Base-by-base conservation (phyloP, 2,888 invertebrate species). In the Prosapia bicincta region DNA sequence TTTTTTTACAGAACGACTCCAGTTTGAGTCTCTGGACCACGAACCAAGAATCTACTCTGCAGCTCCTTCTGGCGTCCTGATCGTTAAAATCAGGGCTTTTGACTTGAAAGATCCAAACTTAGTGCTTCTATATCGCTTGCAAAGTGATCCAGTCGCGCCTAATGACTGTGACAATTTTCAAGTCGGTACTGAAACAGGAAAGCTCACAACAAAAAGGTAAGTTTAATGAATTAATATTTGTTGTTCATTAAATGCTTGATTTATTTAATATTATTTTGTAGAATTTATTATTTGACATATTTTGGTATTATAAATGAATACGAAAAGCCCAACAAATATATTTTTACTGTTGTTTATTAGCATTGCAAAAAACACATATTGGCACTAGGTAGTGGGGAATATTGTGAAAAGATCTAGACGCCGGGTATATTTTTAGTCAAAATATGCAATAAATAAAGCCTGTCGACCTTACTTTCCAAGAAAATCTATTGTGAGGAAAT, bases 41-140 rank as follows among this genome's bases (percentile, higher is more conserved):
- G 76, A 76, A 38, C 76, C 76, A 9, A 68, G 76, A 5, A 73
- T 76, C 15, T 76, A 76, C 66, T 65, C 66, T n/a, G 76, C 76
- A 0, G 76, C 76, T 6, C 76, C 76, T 23, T 76, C 76, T 5
- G 76, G 76, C 7, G 73, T 76, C 1, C 67, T 66, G n/a, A 70
- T 76, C 23, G 71, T 70, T 28, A 66, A 69, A 66, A 65, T 76
- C 0, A 54, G 73, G 20, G 76, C 76, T 43, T 73, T 70, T 54
- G 72, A 73, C 26, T 38, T 76, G 0, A 70, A 73, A 43, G 70
- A 76, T 54, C 66, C 73, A 1, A 43, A 26, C 26, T 38, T 66
- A 15, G 71, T 15, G 20, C 72, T 69, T 26, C 43, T 73, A 32
- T 76, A 76, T 25, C 32, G 67, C 23, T 73, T 76, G 9, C 69